Evolutionary conservation across 1,140 invertebrate species (phyloP).

Genomic region (Polyergus mexicanus): DNA sequence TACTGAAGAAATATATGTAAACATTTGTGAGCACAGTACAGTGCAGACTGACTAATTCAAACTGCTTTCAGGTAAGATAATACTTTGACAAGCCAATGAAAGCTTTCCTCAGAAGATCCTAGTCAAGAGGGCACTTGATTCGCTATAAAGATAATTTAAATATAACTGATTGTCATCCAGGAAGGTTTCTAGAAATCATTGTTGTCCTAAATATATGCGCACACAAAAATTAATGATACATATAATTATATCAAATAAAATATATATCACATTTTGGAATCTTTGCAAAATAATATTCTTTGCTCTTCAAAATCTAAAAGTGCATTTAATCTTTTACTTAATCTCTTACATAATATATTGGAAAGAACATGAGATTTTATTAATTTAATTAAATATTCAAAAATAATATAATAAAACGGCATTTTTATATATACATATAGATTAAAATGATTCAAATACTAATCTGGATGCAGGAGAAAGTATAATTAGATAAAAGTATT

Average conservation of each 20-base stretch:
- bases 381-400: background rate
- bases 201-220: background rate
- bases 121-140: constrained; percentile 9
- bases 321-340: background rate
- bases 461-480: background rate
- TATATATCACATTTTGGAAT: background rate
- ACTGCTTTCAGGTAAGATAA: background rate
- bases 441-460: background rate
- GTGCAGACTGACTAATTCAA: constrained; percentile 39
- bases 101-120: background rate
- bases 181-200: background rate
- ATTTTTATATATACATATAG: too few relatives aligned
- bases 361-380: background rate
- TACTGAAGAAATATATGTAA: constrained; percentile 32
- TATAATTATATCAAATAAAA: background rate
- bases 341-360: background rate
- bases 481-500: background rate
- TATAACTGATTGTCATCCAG: constrained; percentile 1
- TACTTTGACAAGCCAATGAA: constrained; percentile 11
- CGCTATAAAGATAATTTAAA: constrained; percentile 23
- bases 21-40: constrained; percentile 34
- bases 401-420: too few relatives aligned
- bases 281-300: background rate
- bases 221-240: background rate
- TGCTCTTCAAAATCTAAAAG: background rate